A percentile compares a stretch with the other conserved stretches of the same genome.
Conservation (phyloP, 2,113 vertebrate species). For the Genyomyrus donnyi region DNA sequence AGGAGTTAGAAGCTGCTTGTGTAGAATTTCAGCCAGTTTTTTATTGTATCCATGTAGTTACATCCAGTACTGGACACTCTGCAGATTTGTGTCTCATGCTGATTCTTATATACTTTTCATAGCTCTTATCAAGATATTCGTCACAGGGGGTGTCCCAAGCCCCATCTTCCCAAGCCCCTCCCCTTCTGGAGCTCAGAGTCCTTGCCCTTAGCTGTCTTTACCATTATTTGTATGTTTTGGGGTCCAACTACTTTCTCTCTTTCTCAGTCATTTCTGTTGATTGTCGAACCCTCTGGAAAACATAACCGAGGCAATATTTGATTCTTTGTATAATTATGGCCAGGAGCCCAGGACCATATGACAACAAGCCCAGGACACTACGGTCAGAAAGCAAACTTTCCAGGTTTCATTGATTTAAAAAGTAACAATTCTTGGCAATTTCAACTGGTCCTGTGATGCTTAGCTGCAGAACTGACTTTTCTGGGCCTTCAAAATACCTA, state of each 20-base stretch:
- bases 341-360: background rate
- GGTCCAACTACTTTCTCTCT: background rate
- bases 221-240: background rate
- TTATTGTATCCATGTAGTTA: background rate
- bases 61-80: background rate
- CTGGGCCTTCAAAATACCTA: background rate
- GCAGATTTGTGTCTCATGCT: too few species aligned
- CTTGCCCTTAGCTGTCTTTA: background rate
- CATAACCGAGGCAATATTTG: background rate
- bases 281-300: background rate
- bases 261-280: background rate
- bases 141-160: background rate
- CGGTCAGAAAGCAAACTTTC: background rate
- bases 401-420: background rate
- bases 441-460: background rate
- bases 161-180: too few species aligned
- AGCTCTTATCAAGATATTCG: background rate
- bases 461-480: background rate
- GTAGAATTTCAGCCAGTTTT: background rate
- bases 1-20: background rate
- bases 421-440: background rate
- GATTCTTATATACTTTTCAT: background rate
- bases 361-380: background rate
- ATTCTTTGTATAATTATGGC: background rate
- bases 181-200: background rate